Evolutionary conservation across 2,888 invertebrate genomes (phyloP).

Genomic region (Cryptocephalus primarius): DNA sequence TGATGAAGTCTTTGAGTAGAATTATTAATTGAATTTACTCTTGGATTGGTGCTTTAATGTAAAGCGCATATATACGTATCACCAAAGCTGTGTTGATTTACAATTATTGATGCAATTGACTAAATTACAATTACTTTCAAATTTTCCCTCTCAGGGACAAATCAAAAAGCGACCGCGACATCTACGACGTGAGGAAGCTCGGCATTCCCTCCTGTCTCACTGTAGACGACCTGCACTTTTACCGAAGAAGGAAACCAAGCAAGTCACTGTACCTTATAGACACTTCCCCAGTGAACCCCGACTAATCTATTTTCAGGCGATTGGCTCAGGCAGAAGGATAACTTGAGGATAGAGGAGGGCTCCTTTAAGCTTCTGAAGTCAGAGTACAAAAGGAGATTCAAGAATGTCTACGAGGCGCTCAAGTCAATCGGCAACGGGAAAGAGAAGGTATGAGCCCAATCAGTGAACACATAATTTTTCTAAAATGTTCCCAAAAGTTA

Average conservation of each 20-base stretch:
- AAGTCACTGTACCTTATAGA: slow-evolving; percentile 7
- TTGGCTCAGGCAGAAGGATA: slow-evolving; percentile 20
- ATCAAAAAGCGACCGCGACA: too few species aligned
- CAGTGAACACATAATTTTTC: too few species aligned
- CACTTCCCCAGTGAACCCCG: not conserved
- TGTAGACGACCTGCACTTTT: slow-evolving; percentile 43
- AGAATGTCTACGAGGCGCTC: slow-evolving; percentile 18
- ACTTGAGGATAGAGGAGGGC: slow-evolving; percentile 29
- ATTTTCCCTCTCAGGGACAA: too few species aligned
- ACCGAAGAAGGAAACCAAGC: slow-evolving; percentile 38
- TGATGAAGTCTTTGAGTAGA: too few species aligned
- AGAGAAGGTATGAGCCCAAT: not conserved
- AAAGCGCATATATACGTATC: too few species aligned
- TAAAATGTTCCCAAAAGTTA: too few species aligned
- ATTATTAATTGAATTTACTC: too few species aligned
- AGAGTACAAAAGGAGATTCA: slow-evolving; percentile 32
- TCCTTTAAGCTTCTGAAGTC: slow-evolving; percentile 30
- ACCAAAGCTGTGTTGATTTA: too few species aligned
- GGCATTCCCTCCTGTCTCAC: slow-evolving; percentile 38
- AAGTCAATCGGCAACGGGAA: slow-evolving; percentile 2
- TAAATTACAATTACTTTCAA: too few species aligned
- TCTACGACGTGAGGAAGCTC: too few species aligned
- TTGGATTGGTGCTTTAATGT: too few species aligned
- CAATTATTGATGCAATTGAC: too few species aligned
- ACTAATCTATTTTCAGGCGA: slow-evolving; percentile 10